A percentile compares a stretch with the other conserved stretches of the same genome.
Conservation (phyloP, 2,113 vertebrate genomes). For the Amblyopsis rosae region DNA sequence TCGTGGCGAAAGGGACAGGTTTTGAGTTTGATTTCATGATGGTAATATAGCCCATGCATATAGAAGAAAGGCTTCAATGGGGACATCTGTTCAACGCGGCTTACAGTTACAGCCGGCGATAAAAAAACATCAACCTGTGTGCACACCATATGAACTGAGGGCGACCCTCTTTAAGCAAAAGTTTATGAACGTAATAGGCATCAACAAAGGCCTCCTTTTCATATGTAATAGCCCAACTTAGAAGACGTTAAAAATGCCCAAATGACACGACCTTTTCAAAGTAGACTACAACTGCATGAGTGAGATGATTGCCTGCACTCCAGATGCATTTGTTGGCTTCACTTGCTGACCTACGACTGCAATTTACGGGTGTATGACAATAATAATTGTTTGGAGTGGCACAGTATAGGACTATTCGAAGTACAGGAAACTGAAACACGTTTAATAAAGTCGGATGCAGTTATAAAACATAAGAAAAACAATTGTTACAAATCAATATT, state of each 20-base stretch:
- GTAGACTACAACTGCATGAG: no score
- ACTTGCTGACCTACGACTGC: no score
- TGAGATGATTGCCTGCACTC: no score
- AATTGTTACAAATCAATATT: no score
- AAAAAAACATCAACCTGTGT: conserved; percentile 83
- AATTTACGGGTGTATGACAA: no score
- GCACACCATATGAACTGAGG: conserved; percentile 73
- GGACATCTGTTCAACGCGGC: conserved; percentile 96
- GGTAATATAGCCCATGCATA: conserved; percentile 91
- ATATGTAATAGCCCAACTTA: neutral
- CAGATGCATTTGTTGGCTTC: no score
- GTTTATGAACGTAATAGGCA: conserved; percentile 56
- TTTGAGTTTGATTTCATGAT: conserved; percentile 95
- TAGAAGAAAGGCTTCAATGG: conserved; percentile 90
- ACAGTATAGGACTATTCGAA: no score
- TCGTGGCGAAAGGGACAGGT: conserved; percentile 93
- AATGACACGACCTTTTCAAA: no score
- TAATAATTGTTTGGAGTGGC: no score
- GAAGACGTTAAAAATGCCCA: neutral
- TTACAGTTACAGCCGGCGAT: conserved; percentile 85
- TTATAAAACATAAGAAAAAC: no score
- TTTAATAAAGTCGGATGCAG: no score
- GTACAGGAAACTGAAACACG: no score
- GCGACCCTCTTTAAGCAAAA: conserved; percentile 27
- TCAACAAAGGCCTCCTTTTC: conserved; percentile 18